Base-by-base conservation (phyloP, 2,113 vertebrate species). In the Coryphaenoides rupestris region DNA sequence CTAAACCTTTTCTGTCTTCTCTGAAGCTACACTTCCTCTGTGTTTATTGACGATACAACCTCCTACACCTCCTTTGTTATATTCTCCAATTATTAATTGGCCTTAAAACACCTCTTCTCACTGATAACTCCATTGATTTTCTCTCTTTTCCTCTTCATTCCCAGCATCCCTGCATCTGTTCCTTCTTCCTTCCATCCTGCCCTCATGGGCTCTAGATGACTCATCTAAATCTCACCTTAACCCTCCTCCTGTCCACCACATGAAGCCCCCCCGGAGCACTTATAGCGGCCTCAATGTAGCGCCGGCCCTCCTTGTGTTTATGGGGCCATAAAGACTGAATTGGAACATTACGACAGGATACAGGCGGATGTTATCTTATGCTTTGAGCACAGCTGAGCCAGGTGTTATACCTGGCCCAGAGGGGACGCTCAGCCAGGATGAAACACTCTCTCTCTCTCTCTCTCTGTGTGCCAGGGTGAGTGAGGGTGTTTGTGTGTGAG, bases 241-340 rank as follows among this genome's bases (percentile, higher is more conserved):
- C 28, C 24, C 2, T 60, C 12, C 40, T 19, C 23, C 58, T 22
- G 17, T 55, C 33, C 4, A 2, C 0, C 19, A 73, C 78, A 40
- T 80, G 78, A 78, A 81, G 74, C 75, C 78, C 66, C n/a, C 62
- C 63, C 26, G 59, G 73, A 70, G 65, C 55, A 70, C 66, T 77
- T 76, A 71, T 54, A 76, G 59, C 61, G 69, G 73, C 63, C 66
- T 52, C 55, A 59, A 53, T 28, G 66, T 73, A 70, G 52, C 19
- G 53, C 69, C 68, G 63, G 47, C 40, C 28, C 4, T 1, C 56
- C 1, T 28, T 70, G 63, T 75, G 75, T 84, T 86, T 79, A 82
- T 77, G 76, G 57, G 26, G 50, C 72, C 2, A 69, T 81, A 81
- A 86, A 84, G 81, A 60, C 26, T 54, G 70, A 68, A 74, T 63